Conservation (phyloP, 1,140 invertebrate genomes). For the Araneus ventricosus region DNA sequence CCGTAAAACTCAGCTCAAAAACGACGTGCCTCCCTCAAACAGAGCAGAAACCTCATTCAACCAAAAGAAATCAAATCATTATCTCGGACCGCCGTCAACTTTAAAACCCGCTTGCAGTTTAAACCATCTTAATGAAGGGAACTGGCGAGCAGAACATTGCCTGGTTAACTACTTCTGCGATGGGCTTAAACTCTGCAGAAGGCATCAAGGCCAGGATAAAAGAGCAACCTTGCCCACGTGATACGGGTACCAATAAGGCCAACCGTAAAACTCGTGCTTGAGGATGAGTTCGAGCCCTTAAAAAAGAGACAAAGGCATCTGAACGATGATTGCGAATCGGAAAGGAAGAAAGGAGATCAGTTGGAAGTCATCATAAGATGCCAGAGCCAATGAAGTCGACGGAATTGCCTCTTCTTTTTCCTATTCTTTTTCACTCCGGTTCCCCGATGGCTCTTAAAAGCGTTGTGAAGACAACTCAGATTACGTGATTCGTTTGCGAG, state of each 20-base stretch:
- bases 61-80: neutral
- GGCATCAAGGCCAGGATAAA: neutral
- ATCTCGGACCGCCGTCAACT: neutral
- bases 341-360: neutral
- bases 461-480: conserved; percentile 43
- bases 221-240: neutral
- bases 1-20: neutral
- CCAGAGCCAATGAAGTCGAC: conserved; percentile 11
- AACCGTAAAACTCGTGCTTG: neutral
- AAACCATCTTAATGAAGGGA: neutral
- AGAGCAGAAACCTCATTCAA: conserved; percentile 5
- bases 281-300: neutral
- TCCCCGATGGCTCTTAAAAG: conserved; percentile 37
- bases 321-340: neutral
- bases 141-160: neutral
- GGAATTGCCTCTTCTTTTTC: neutral
- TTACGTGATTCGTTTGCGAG: conserved; percentile 59
- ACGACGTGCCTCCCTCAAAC: neutral
- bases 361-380: conserved; percentile 28
- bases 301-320: neutral
- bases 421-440: neutral
- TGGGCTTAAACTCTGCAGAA: neutral
- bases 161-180: neutral
- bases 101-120: neutral
- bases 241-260: neutral